Percentiles rank a stretch among this genome's conserved stretches.
Evolutionary conservation across 2,797 vertebrate species (phyloP).

Genomic region (Emys orbicularis): DNA sequence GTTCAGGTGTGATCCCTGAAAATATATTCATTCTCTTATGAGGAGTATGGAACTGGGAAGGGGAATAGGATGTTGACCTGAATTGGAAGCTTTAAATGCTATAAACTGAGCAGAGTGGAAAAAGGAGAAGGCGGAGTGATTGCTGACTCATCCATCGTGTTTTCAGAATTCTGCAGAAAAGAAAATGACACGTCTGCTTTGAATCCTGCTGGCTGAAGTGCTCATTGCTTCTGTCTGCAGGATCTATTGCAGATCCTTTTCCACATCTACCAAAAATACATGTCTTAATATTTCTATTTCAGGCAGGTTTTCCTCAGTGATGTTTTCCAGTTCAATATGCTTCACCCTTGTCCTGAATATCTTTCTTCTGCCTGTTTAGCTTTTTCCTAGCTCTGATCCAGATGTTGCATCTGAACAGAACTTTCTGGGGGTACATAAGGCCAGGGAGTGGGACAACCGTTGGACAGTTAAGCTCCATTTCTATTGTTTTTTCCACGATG

Average conservation of each 20-base stretch:
- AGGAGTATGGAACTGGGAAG: background rate
- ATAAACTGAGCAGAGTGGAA: constrained; percentile 27
- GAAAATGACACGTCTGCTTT: constrained; percentile 18
- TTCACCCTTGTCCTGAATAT: background rate
- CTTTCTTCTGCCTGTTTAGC: background rate
- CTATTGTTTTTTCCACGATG: background rate
- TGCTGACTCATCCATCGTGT: constrained; percentile 69
- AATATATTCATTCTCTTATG: background rate
- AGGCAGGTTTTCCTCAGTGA: background rate
- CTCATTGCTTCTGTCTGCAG: constrained; percentile 14
- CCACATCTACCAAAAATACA: background rate
- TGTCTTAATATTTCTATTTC: background rate
- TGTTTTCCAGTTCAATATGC: background rate
- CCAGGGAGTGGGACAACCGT: background rate
- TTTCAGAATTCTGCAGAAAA: constrained; percentile 47
- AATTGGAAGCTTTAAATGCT: background rate
- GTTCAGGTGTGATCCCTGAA: background rate
- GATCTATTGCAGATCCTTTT: constrained; percentile 31
- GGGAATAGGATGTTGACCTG: background rate
- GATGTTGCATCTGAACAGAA: background rate
- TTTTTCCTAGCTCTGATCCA: background rate
- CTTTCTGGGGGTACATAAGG: background rate
- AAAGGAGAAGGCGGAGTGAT: constrained; percentile 41
- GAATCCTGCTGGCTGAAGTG: constrained; percentile 40
- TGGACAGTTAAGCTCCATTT: background rate